A percentile compares a stretch with the other conserved stretches of the same genome.
Conservation (phyloP, 1,140 invertebrate species). For the Drosophila ficusphila region DNA sequence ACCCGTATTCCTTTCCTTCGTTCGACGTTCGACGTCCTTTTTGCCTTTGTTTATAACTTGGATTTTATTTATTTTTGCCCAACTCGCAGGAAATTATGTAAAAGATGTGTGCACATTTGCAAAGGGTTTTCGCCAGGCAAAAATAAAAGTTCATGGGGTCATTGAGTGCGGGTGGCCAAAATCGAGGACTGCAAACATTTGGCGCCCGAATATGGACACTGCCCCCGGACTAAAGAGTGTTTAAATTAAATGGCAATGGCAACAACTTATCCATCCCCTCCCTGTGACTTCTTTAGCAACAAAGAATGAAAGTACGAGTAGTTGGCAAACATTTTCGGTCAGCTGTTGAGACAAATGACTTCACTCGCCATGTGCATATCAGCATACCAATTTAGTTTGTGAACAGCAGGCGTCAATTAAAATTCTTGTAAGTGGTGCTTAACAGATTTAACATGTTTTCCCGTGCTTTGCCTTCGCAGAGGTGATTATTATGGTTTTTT, state of each 20-base stretch:
- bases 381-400: background rate
- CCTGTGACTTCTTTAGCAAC: too few relatives aligned
- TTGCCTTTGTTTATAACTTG: constrained; percentile 36
- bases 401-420: constrained; percentile 14
- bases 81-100: constrained; percentile 9
- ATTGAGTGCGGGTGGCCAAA: background rate
- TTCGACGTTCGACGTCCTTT: background rate
- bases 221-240: too few relatives aligned
- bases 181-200: constrained; percentile 6
- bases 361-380: background rate
- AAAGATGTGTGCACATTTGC: constrained; percentile 10
- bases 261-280: too few relatives aligned
- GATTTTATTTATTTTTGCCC: constrained; percentile 33
- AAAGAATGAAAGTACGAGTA: too few relatives aligned
- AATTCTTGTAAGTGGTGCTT: constrained; percentile 31
- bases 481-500: constrained; percentile 25
- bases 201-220: constrained; percentile 1
- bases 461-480: background rate
- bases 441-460: constrained; percentile 29
- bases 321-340: too few relatives aligned
- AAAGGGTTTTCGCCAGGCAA: background rate
- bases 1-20: constrained; percentile 37
- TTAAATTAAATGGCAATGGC: too few relatives aligned
- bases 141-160: constrained; percentile 25
- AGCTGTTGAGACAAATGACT: background rate